Evolutionary conservation across 30 jellyfish, hydroid and myxozoan species (phyloP).

Genomic region (Aurelia aurita): DNA sequence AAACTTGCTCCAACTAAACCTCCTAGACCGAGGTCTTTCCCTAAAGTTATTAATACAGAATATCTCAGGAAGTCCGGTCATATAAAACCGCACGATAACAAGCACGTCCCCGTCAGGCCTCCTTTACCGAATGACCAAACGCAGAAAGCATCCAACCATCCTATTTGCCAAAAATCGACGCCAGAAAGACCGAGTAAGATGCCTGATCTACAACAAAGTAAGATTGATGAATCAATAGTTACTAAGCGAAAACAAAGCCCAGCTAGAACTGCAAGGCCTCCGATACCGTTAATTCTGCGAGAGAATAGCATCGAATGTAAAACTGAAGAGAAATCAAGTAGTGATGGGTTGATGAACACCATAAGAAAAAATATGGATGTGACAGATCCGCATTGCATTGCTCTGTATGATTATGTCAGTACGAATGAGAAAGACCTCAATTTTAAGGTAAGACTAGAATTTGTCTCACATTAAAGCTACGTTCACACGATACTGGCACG

Average conservation of each 20-base stretch:
- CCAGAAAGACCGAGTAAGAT: neutral
- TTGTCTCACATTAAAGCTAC: too few species aligned
- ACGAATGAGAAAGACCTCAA: constrained; percentile 20
- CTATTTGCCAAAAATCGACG: neutral
- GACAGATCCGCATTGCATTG: constrained; percentile 64
- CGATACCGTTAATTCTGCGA: constrained; percentile 59
- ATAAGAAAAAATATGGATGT: constrained; percentile 7
- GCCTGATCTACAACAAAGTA: neutral
- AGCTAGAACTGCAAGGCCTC: constrained; percentile 63
- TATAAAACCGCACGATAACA: neutral
- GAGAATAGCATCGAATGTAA: neutral
- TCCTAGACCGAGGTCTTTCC: constrained; percentile 44
- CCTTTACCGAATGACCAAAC: neutral
- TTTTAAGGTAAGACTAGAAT: constrained; percentile 47
- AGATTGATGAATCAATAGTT: neutral
- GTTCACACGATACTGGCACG: neutral
- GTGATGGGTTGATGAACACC: constrained; percentile 14
- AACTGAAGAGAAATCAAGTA: neutral
- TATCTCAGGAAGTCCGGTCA: neutral
- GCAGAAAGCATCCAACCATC: neutral
- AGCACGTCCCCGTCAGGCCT: constrained; percentile 36
- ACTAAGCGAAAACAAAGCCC: constrained; percentile 33
- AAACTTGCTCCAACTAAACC: constrained; percentile 35
- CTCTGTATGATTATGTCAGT: constrained; percentile 33
- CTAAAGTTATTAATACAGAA: constrained; percentile 27